Evolutionary conservation across 2,888 invertebrate species (phyloP), one percentile per base, ranked within the genome.

Genomic region (Andrena camellia): DNA sequence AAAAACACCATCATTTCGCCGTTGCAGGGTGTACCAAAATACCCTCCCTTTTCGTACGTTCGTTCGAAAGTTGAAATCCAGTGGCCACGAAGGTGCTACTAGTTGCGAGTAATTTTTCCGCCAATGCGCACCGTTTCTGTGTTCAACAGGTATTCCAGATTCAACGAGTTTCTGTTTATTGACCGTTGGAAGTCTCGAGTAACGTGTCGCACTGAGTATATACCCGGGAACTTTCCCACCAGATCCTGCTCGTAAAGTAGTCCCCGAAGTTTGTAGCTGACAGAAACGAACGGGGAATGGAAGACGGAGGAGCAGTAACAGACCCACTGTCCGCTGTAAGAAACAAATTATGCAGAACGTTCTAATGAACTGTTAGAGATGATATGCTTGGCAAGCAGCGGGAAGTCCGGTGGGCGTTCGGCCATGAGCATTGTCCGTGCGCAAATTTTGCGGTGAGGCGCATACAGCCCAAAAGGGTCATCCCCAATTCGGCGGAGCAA

Each of bases 401-500:
- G 29, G 20, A 48, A 26, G 54, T n/a, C 33, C 2, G n/a, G 2
- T 54, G 1, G 35, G 42, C 67, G 31, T 63, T 48, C 31, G 8
- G 2, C n/a, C 17, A 20, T 35, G 8, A 63, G 33, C 48, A 69
- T 79, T 79, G 78, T 68, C 29, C 8, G 31, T 2, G 54, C 23
- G 42, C 26, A 70, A 69, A 57, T 64, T 8, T 31, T n/a, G 26
- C n/a, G 31, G 35, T 17, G 5, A 48, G 17, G 54, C 6, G 20
- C 42, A 3, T 5, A 8, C 35, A 26, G 23, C 54, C 20, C 29
- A 31, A 68, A 70, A 67, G 72, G 67, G 50, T 75, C 73, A 64
- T 81, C 57, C 77, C 13, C 72, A 67, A 78, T 81, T 85, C 85
- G 80, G 74, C 72, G 50, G 80, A 85, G 77, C 52, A 63, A 73